Base-by-base conservation (phyloP, 2,888 invertebrate species). In the Heliconius erato region DNA sequence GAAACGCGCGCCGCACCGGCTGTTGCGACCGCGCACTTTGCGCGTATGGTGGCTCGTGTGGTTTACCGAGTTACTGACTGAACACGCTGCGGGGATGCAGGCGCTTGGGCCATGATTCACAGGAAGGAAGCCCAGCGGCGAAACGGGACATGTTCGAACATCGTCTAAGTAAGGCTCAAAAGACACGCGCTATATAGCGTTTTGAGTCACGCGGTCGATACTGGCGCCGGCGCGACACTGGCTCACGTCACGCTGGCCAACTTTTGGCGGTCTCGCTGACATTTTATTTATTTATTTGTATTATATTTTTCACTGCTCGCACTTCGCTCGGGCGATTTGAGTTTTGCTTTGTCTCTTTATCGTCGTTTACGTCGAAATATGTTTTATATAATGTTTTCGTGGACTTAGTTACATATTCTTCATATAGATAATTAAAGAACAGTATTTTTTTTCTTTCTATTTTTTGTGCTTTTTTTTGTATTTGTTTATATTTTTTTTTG, bases 141-240 rank as follows among this genome's bases (percentile, higher is more conserved):
- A 92, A 95, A 94, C 93, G 94, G 95, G 91, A 90, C 92, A 94
- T 92, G 91, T 93, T 90, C 91, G 90, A 91, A 91, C 90, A 90
- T 86, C 90, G 87, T 86, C 86, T 87, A 90, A 92, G 91, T 91
- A 87, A 88, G 90, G 88, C 88, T 90, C 90, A 82, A 19, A 82
- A 84, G 86, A 85, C 85, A 87, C 86, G 81, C 80, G 28, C 88
- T 85, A 86, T 91, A 89, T n/a, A 11, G 83, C 88, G 91, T 88
- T 76, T 40, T 91, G 94, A 94, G 86, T 93, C 94, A 92, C 87
- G 90, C 93, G 93, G 89, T 94, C 94, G 91, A 91, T 92, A 87
- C 88, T 91, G 92, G 93, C 94, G 94, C 93, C 92, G 91, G 90
- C 92, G 92, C 92, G 92, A 85, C 86, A 94, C 93, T 93, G 90